Base-by-base conservation (phyloP, 2,113 vertebrate species). In the Eclectus roratus region DNA sequence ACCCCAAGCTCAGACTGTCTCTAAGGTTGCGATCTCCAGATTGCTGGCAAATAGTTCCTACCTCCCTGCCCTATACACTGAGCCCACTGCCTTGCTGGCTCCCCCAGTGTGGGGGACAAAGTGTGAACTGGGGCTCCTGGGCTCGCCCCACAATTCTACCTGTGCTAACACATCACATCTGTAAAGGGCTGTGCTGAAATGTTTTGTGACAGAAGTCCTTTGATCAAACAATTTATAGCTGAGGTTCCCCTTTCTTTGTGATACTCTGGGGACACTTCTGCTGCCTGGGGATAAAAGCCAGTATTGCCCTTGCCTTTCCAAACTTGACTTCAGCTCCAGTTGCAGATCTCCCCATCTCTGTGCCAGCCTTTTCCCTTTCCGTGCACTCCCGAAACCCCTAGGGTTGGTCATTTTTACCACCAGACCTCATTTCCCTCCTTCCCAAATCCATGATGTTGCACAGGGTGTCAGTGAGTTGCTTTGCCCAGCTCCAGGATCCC, bases 41-140 rank as follows among this genome's bases (percentile, higher is more conserved):
- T 58, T 37, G 6, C 21, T 71, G 49, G 13, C 10, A 39, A 8
- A 16, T 65, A 6, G 15, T 53, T 85, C 76, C 80, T 25, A 41
- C 7, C 3, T 8, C 4, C 6, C 4, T 43, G 1, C 18, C 1
- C 7, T 4, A 6, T 37, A 18, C 17, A 10, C 28, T 60, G 10
- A 28, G 13, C 13, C 16, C 58, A n/a, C 20, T 39, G 0, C 13
- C 9, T 47, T 10, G 0, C 35, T 80, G 68, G 7, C 16, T 82
- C 17, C 18, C 17, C 18, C 33, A 61, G 3, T 21, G 23, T 33
- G 17, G 31, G 15, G 8, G 2, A 35, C 37, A 10, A 8, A 43
- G 8, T 21, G 9, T 43, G 37, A 61, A 11, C 33, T 24, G 49
- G 18, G 13, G 16, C 52, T 88, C 33, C 58, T 77, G 49, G 33